A percentile compares a stretch with the other conserved stretches of the same genome.
Evolutionary conservation across 2,113 vertebrate genomes (phyloP).

Genomic region (Lycaon pictus): DNA sequence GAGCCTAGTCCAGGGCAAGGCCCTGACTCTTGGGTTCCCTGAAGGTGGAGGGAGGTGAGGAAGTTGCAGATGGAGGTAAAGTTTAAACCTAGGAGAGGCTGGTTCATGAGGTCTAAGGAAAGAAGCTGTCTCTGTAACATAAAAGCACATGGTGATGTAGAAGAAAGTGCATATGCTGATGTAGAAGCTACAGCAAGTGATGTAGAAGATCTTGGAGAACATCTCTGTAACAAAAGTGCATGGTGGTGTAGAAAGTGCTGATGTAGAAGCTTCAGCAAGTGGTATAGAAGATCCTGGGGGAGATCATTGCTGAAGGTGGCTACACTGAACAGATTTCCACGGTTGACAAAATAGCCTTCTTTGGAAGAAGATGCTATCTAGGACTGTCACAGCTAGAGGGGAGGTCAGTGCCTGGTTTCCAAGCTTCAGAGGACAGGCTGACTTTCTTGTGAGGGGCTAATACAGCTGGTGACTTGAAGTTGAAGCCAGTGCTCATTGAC

Average conservation of each 20-base stretch:
- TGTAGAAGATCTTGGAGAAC: not conserved
- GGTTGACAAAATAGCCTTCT: not conserved
- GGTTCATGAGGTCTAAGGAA: not conserved
- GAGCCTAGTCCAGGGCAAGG: not conserved
- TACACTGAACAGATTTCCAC: not conserved
- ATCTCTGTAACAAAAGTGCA: too few relatives aligned
- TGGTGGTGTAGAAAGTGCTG: not conserved
- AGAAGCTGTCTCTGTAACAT: not conserved
- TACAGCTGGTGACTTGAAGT: not conserved
- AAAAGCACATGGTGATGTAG: not conserved
- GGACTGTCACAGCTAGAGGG: not conserved
- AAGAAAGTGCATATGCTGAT: not conserved
- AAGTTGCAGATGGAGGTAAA: too few relatives aligned
- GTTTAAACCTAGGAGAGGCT: too few relatives aligned
- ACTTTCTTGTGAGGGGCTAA: fast-evolving
- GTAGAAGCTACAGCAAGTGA: not conserved
- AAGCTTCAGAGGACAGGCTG: not conserved
- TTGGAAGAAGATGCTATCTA: not conserved
- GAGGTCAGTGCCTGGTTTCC: not conserved
- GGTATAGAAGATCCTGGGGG: not conserved
- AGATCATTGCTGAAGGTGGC: not conserved
- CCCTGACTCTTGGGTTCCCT: not conserved
- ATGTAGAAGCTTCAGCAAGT: too few relatives aligned
- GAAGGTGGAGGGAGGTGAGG: not conserved
- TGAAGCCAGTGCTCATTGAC: not conserved